Conservation (phyloP, 2,797 vertebrate genomes). For the Pseudochaenichthys georgianus region DNA sequence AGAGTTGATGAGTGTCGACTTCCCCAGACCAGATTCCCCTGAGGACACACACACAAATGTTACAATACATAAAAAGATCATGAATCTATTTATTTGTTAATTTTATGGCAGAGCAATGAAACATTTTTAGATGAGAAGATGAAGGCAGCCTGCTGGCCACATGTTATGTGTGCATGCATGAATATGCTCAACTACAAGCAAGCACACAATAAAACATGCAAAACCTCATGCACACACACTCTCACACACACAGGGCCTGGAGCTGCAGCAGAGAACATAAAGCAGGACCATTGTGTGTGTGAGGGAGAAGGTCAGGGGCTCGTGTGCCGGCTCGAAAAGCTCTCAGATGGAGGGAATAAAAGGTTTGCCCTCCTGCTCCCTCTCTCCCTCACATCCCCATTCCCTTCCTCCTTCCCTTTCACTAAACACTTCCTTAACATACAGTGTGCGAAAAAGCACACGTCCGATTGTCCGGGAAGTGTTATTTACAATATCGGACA, state of each 20-base stretch:
- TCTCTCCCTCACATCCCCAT: slow-evolving; percentile 11
- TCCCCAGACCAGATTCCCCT: slow-evolving; percentile 89
- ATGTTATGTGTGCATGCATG: background rate
- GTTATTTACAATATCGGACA: too few species aligned
- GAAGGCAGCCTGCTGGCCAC: background rate
- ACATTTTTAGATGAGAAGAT: background rate
- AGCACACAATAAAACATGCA: slow-evolving; percentile 4
- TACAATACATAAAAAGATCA: background rate
- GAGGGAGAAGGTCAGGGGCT: slow-evolving; percentile 61
- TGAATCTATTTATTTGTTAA: background rate
- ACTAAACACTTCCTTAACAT: slow-evolving; percentile 19
- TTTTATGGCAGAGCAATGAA: background rate
- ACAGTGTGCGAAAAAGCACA: too few species aligned
- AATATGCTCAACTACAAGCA: background rate
- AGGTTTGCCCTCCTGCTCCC: slow-evolving; percentile 53
- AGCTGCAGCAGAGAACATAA: slow-evolving; percentile 43
- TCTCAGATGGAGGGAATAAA: slow-evolving; percentile 64
- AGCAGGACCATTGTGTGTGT: slow-evolving; percentile 56
- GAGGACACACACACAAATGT: slow-evolving; percentile 29
- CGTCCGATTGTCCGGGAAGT: too few species aligned
- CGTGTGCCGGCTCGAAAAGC: slow-evolving; percentile 56
- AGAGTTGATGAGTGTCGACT: slow-evolving; percentile 89
- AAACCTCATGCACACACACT: slow-evolving; percentile 4
- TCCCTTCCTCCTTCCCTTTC: slow-evolving; percentile 23
- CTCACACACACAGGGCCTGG: slow-evolving; percentile 1